Evolutionary conservation across 92 coral and sea anemone species (phyloP).

Genomic region (Heliopora coerulea): DNA sequence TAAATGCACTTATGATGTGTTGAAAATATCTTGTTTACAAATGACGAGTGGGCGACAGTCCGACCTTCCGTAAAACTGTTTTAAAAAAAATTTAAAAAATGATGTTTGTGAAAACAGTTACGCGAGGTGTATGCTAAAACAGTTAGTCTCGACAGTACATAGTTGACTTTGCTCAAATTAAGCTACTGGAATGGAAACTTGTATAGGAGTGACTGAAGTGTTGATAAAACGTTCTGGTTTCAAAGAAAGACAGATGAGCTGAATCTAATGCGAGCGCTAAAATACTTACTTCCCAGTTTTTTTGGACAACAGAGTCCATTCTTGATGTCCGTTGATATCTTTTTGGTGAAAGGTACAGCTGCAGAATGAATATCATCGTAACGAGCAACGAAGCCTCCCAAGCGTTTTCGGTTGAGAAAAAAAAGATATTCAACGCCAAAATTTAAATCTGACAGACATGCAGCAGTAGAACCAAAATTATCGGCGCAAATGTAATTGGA

Average conservation of each 20-base stretch:
- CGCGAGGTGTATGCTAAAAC: too few relatives aligned
- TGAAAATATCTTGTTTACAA: too few relatives aligned
- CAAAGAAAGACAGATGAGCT: not conserved
- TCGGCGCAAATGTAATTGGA: conserved; percentile 8
- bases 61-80: too few relatives aligned
- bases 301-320: conserved; percentile 14
- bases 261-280: not conserved
- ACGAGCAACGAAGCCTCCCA: not conserved
- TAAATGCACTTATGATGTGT: too few relatives aligned
- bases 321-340: not conserved
- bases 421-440: conserved; percentile 8
- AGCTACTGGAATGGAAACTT: too few relatives aligned
- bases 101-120: too few relatives aligned
- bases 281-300: not conserved
- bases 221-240: too few relatives aligned
- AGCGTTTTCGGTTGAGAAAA: not conserved
- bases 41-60: too few relatives aligned
- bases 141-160: too few relatives aligned
- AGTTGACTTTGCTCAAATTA: too few relatives aligned
- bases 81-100: too few relatives aligned
- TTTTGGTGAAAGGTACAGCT: not conserved
- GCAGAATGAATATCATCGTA: conserved; percentile 11
- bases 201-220: too few relatives aligned
- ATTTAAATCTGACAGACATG: conserved; percentile 2
- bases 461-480: conserved; percentile 16